phyloP scores from a whole-genome alignment of 35 echinoderm and acorn worm species.

The Heliocidaris erythrogramma region DNA sequence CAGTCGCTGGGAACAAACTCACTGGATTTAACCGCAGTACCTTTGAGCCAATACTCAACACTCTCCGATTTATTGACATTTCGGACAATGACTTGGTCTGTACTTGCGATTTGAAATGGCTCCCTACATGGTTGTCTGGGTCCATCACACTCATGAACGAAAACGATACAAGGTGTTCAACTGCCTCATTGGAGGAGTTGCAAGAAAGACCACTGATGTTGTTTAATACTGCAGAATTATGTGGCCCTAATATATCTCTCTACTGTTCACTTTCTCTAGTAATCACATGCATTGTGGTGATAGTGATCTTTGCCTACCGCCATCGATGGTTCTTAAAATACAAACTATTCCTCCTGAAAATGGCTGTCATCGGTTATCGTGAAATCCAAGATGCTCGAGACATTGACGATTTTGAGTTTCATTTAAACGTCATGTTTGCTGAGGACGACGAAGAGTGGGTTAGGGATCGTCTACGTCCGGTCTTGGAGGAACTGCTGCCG shows the following conservation, averaged over 20 bases:
- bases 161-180: not conserved
- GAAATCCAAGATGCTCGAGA: not conserved
- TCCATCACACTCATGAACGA: not conserved
- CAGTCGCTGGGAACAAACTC: not conserved
- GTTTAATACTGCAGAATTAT: not conserved
- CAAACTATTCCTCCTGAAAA: not conserved
- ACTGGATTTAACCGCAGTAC: not conserved
- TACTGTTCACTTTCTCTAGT: not conserved
- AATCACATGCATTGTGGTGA: not conserved
- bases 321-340: slow-evolving; percentile 20
- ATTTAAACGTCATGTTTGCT: slow-evolving; percentile 18
- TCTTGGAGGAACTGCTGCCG: not conserved
- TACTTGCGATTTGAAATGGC: not conserved
- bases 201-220: not conserved
- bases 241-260: not conserved
- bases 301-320: not conserved
- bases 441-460: slow-evolving; percentile 19
- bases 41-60: not conserved
- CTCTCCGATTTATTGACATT: not conserved
- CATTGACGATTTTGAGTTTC: too few species aligned
- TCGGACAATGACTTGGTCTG: not conserved
- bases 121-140: not conserved
- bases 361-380: not conserved
- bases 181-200: not conserved
- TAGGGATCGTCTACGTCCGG: not conserved